Evolutionary conservation across 2,797 vertebrate species (phyloP).

Genomic region (Lateolabrax maculatus): DNA sequence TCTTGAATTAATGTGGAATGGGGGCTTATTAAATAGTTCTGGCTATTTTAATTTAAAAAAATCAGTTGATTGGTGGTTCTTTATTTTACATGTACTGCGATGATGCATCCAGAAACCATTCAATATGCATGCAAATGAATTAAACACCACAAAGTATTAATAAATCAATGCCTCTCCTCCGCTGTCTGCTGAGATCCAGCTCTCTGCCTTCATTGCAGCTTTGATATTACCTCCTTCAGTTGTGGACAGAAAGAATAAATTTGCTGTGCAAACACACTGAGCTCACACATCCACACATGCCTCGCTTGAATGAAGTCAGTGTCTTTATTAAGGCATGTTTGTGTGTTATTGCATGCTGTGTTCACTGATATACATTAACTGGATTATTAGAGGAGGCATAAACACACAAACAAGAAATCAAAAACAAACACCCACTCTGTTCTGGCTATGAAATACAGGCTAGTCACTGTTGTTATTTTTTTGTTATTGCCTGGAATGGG

Average conservation of each 20-base stretch:
- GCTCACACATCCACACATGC: conserved; percentile 47
- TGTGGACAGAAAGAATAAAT: conserved; percentile 54
- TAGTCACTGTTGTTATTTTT: conserved; percentile 67
- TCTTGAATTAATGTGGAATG: conserved; percentile 57
- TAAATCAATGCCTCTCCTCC: conserved; percentile 50
- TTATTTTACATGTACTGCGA: conserved; percentile 16
- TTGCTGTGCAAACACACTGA: conserved; percentile 42
- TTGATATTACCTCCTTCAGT: conserved; percentile 43
- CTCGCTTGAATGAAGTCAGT: conserved; percentile 38
- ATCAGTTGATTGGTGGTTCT: conserved; percentile 1
- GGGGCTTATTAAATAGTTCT: conserved; percentile 63
- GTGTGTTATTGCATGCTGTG: conserved; percentile 15
- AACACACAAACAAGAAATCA: conserved; percentile 32
- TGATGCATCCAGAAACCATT: conserved; percentile 24
- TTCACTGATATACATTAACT: conserved; percentile 19
- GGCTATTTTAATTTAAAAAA: conserved; percentile 39
- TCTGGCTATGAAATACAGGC: conserved; percentile 28
- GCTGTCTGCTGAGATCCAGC: conserved; percentile 33
- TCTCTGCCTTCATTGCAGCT: conserved; percentile 17
- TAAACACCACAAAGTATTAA: conserved; percentile 56
- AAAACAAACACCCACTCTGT: conserved; percentile 39
- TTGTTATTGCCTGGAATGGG: conserved; percentile 45
- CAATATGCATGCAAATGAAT: conserved; percentile 46
- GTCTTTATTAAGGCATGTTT: conserved; percentile 8
- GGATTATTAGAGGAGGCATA: conserved; percentile 46